Base-by-base conservation (phyloP, 2,113 vertebrate genomes). In the Tupaia tana region DNA sequence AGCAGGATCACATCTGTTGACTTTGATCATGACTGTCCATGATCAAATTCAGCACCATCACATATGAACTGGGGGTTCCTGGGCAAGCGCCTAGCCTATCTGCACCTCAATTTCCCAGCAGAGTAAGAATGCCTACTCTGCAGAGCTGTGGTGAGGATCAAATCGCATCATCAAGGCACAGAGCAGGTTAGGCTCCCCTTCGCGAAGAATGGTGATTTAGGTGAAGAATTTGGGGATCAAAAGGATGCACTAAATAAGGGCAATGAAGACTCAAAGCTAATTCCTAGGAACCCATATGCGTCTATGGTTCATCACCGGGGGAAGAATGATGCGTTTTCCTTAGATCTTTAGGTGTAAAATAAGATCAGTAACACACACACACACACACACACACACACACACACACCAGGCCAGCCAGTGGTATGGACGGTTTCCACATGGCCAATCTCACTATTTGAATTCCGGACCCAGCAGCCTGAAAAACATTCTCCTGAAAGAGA, bases 341-440 rank as follows among this genome's bases (percentile, higher is more conserved):
- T 90, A n/a, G 73, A 61, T 27, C 19, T 88, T 91, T 14, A 67
- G 67, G 63, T 82, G 91, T 95, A 89, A 94, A 92, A 70, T 31
- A 19, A 73, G 52, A 54, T 24, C 22, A n/a, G 54, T 71, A 84
- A 67, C 43, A 43, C 43, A 43, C 43, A 43, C 43, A 43, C 43
- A 43, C 43, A 43, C 43, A 5, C 5, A 43, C 43, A 43, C 43
- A 43, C 43, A 5, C 43, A 43, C 5, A 5, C 43, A 43, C 43
- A 43, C 43, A 43, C 43, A 43, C 43, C 43, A 43, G 43, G 43
- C 43, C 43, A 43, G 43, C 43, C 43, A 43, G 43, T 43, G 43
- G 43, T 43, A 43, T 43, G 43, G 43, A 43, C 43, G 43, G 43
- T 43, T 43, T 43, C 43, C 43, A 43, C 43, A 43, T 43, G 43